phyloP scores from a whole-genome alignment of 1,140 invertebrate genomes.

The Mesaphorura yosii region DNA sequence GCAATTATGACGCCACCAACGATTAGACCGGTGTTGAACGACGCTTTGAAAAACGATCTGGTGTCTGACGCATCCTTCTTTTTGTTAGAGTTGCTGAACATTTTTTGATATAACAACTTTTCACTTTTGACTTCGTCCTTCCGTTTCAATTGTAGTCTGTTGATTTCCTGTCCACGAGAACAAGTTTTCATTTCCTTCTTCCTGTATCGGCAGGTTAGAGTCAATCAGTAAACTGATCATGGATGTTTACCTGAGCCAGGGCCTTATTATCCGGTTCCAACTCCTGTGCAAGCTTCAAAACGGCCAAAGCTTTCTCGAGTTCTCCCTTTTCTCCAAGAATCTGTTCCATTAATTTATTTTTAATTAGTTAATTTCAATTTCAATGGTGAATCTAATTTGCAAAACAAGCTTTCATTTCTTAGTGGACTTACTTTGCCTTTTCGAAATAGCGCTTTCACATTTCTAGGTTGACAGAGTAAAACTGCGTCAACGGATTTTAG shows the following conservation, averaged over 20 bases:
- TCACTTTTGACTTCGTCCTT: conserved; percentile 45
- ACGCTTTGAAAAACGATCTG: conserved; percentile 6
- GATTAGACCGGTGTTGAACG: conserved; percentile 25
- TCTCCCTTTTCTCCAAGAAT: conserved; percentile 51
- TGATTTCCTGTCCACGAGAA: conserved; percentile 48
- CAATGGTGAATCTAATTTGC: too few species aligned
- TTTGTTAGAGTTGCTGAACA: conserved; percentile 41
- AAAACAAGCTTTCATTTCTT: too few species aligned
- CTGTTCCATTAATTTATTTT: conserved; percentile 35
- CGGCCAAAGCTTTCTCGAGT: conserved; percentile 45
- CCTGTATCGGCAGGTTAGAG: too few species aligned
- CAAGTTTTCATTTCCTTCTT: too few species aligned
- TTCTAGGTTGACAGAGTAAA: conserved; percentile 64
- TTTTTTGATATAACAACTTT: conserved; percentile 52
- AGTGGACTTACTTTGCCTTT: conserved; percentile 55
- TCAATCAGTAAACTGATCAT: conserved; percentile 6
- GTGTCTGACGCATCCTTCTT: conserved; percentile 8
- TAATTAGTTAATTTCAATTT: background rate
- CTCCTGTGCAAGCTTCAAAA: conserved; percentile 46
- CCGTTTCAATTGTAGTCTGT: conserved; percentile 44
- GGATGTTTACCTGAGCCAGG: conserved; percentile 36
- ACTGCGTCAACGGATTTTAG: conserved; percentile 67
- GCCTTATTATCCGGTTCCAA: conserved; percentile 47
- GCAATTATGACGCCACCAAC: conserved; percentile 30
- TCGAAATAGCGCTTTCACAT: conserved; percentile 78